Base-by-base conservation (phyloP, 64 coral and sea anemone genomes). In the Montipora sp. region DNA sequence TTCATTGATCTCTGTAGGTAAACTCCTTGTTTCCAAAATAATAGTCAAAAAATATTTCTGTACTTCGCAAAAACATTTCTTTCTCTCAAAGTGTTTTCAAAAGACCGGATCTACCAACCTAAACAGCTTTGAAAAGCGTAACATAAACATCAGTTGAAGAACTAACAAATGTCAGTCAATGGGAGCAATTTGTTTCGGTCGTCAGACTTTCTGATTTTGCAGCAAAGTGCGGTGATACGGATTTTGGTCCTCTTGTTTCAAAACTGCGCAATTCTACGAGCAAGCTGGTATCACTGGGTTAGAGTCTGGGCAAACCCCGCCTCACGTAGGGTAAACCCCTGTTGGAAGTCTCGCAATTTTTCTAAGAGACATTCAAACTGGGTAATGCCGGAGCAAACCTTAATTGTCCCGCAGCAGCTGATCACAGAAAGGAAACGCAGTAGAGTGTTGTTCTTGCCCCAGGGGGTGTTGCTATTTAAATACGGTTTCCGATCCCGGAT, bases 251-350 rank as follows among this genome's bases (percentile, higher is more conserved):
- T 36, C 36, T 36, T 36, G 36, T 36, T 36, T 36, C 36, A 36
- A 36, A 36, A 36, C 36, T 36, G 36, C 36, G 36, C 36, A 36
- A 36, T 36, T 36, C 36, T 36, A 36, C 59, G 24, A 6, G 24
- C 60, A 47, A 58, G n/a, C 36, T 60, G 51, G 51, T 7, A 10
- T 55, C 3, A 63, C 9, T 11, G 3, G 3, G 60, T 4, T 2
- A 19, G 18, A 49, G 61, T 71, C 63, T n/a, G 82, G 82, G 82
- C 82, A 85, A 85, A 85, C 82, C 82, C 82, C 65, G 44, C 65
- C 15, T 47, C 61, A 69, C 46, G 63, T 63, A 71, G 82, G 44
- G 82, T 83, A 83, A 83, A 67, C 11, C 80, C 80, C 22, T 36
- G 36, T 36, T 36, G 36, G 36, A 2, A 36, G 36, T 36, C 36